Percentiles rank a stretch among this genome's conserved stretches.
phyloP scores from a whole-genome alignment of 2,113 vertebrate genomes.

The Bubo blakistoni region DNA sequence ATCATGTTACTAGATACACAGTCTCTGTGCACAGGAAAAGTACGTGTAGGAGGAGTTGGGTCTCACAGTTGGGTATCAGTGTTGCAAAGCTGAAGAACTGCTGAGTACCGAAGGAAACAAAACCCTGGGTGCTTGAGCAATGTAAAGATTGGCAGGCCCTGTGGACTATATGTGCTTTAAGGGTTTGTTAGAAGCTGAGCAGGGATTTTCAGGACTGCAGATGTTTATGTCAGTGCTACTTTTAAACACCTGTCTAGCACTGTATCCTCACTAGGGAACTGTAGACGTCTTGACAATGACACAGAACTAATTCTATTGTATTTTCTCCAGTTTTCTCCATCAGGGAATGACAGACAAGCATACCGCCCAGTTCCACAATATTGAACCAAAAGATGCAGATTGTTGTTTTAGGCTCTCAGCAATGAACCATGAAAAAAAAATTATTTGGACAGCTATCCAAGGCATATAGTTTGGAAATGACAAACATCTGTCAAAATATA shows the following conservation, averaged over 20 bases:
- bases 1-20: background rate
- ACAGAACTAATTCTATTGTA: background rate
- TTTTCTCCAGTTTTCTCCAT: background rate
- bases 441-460: background rate
- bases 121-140: background rate
- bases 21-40: background rate
- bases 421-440: background rate
- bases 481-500: slow-evolving; percentile 33
- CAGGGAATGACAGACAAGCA: background rate
- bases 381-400: background rate
- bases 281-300: background rate
- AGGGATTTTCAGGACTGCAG: background rate
- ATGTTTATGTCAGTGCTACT: background rate
- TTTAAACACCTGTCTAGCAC: background rate
- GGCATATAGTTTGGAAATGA: background rate
- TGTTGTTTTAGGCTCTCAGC: background rate
- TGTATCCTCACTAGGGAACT: background rate
- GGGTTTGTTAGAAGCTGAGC: background rate
- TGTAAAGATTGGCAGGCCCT: background rate
- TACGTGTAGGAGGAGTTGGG: background rate
- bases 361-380: background rate
- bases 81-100: background rate
- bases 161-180: background rate
- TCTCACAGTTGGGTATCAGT: background rate
- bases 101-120: background rate